Evolutionary conservation across 2,888 invertebrate genomes (phyloP).

Genomic region (Volucella zonaria): DNA sequence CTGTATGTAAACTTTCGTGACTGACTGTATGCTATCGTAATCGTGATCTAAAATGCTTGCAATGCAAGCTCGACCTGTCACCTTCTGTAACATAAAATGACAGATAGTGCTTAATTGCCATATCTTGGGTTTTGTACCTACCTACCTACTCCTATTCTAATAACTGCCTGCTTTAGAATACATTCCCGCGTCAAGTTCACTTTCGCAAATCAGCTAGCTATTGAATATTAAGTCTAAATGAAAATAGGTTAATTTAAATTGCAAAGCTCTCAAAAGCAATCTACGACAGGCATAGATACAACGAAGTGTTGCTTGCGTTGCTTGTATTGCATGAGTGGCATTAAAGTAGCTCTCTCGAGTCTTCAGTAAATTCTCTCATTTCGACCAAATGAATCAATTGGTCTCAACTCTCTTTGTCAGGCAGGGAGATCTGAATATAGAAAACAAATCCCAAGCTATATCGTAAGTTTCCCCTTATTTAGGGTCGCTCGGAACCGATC

Average conservation of each 20-base stretch:
- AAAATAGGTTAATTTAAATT: slow-evolving; percentile 24
- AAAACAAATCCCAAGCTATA: neutral
- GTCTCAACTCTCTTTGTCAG: slow-evolving; percentile 4
- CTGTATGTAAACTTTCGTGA: no score
- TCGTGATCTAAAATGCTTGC: no score
- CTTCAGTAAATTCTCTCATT: slow-evolving; percentile 22
- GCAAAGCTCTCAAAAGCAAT: neutral
- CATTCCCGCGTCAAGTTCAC: neutral
- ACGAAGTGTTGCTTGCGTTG: slow-evolving; percentile 9
- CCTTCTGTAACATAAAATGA: neutral
- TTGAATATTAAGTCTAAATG: slow-evolving; percentile 5
- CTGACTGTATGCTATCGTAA: no score
- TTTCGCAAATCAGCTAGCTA: neutral
- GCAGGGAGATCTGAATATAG: slow-evolving; percentile 36
- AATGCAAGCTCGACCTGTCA: no score
- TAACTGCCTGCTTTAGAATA: no score
- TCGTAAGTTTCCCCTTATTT: slow-evolving; percentile 39
- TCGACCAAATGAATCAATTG: slow-evolving; percentile 43
- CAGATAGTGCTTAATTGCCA: no score
- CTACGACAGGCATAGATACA: neutral
- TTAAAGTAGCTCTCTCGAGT: neutral
- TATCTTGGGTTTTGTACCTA: no score
- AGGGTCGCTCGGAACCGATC: slow-evolving; percentile 18
- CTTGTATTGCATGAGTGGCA: neutral
- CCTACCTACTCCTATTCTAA: no score